phyloP scores from a whole-genome alignment of 2,113 vertebrate genomes.

The Heterocephalus glaber region DNA sequence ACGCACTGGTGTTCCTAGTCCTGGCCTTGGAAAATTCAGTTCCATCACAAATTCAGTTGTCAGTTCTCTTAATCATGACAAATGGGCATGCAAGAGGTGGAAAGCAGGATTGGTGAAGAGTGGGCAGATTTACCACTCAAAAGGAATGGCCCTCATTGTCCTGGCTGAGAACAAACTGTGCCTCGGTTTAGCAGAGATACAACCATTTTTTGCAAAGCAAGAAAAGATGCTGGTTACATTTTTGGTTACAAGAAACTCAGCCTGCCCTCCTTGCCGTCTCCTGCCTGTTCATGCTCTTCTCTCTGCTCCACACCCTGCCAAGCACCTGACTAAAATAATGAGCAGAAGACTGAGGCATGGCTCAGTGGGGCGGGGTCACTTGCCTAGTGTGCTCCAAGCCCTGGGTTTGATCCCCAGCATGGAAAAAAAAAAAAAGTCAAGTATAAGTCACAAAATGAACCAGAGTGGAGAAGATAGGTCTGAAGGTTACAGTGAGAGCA shows the following conservation, averaged over 20 bases:
- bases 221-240: neutral
- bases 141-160: neutral
- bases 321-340: neutral
- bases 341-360: neutral
- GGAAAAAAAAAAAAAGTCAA: neutral
- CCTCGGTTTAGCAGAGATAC: neutral
- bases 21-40: neutral
- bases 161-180: neutral
- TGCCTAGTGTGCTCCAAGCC: neutral
- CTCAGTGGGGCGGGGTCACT: neutral
- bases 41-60: neutral
- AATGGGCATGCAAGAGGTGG: neutral
- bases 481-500: neutral
- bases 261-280: neutral
- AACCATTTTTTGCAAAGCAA: neutral
- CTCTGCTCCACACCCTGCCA: neutral
- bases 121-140: neutral
- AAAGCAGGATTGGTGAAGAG: neutral
- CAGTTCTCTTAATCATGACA: neutral
- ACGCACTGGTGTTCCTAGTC: neutral
- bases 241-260: neutral
- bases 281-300: neutral
- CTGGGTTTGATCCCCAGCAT: neutral
- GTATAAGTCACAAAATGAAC: neutral
- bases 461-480: neutral